These are phyloP conservation scores for Suricata suricatta DNA, from an alignment of 2,113 vertebrate genomes.

Conservation along the genomic window DNA sequence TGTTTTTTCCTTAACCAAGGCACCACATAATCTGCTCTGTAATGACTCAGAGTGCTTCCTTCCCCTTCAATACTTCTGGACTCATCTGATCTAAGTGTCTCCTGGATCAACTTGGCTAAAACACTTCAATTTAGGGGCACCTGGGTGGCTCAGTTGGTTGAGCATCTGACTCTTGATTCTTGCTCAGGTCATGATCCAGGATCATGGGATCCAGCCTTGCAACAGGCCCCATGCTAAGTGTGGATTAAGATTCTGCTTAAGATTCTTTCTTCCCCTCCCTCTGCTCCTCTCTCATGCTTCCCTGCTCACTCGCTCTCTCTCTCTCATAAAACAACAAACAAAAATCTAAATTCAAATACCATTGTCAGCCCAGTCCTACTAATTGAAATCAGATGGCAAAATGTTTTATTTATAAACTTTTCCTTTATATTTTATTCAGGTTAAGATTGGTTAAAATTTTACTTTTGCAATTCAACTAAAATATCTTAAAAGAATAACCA, in stretches of 20 bases:
- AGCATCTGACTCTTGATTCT: too few species aligned
- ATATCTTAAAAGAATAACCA: neutral
- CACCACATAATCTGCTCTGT: neutral
- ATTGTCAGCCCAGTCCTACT: neutral
- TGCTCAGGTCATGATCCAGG: too few species aligned
- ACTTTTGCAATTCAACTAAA: neutral
- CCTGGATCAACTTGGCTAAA: neutral
- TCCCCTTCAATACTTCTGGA: fast-evolving
- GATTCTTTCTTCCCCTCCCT: too few species aligned
- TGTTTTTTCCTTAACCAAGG: neutral
- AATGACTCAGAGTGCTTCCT: neutral
- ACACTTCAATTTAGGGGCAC: neutral
- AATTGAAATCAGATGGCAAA: neutral
- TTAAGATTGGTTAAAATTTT: neutral
- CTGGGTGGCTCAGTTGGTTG: too few species aligned
- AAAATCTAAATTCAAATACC: neutral
- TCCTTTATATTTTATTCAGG: neutral
- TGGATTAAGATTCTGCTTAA: too few species aligned
- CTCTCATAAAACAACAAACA: too few species aligned
- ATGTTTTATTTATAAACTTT: neutral
- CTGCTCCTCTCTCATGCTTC: too few species aligned
- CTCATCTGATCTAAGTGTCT: neutral
- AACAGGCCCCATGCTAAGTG: too few species aligned
- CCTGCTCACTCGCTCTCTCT: too few species aligned
- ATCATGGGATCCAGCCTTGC: too few species aligned